Evolutionary conservation across 2,113 vertebrate genomes (phyloP), one percentile per base, ranked within the genome.

Genomic region (Lepus americanus): DNA sequence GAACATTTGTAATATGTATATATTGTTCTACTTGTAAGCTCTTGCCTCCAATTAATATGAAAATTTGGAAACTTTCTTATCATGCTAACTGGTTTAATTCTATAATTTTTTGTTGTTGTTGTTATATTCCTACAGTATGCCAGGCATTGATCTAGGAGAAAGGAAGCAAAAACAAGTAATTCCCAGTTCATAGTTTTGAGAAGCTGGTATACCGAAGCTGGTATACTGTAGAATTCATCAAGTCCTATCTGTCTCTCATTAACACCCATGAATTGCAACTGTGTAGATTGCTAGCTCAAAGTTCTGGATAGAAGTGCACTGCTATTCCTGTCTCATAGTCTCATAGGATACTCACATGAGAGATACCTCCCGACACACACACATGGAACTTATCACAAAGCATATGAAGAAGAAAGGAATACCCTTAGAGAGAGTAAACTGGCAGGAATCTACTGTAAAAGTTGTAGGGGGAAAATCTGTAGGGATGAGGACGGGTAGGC

Each of bases 101-200:
- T 79, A 31, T 36, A 63, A 9, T 27, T 66, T 61, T 39, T 53
- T 77, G n/a, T 36, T 9, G 55, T 59, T 59, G 55, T 19, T 59
- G 55, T 59, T 14, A 44, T 87, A 9, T 90, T 49, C 11, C 36
- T 39, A 4, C 5, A 63, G 3, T 80, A 53, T 70, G 53, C 39
- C n/a, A 86, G n/a, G 63, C 10, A 44, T 9, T 70, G 13, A 87
- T 94, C 9, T 84, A 55, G 44, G 81, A 94, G 82, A 53, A 55
- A 89, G 23, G 61, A 87, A 90, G 39, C 17, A 77, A 88, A 92
- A 74, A 25, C 19, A 10, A 89, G n/a, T 49, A 87, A 79, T 80
- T 55, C 55, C 31, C 61, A 33, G 1, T 49, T 27, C 36, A 36
- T 92, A 27, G 17, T 89, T 27, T 61, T 90, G 19, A 51, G 39